phyloP scores from a whole-genome alignment of 2,888 invertebrate genomes.

The Latheticus oryzae region DNA sequence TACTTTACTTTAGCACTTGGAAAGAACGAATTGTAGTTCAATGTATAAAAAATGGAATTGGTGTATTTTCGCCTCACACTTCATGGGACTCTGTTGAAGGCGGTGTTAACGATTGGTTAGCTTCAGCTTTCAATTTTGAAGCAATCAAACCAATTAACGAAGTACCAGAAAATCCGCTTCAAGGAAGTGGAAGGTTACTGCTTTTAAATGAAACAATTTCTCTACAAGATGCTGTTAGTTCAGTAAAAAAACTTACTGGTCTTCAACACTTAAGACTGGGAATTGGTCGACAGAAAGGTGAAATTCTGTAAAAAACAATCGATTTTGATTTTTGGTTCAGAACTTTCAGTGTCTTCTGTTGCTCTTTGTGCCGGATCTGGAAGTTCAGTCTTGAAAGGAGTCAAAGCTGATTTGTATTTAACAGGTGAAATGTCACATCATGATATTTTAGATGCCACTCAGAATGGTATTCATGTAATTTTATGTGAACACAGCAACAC shows the following conservation, averaged over 20 bases:
- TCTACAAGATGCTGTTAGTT: constrained; percentile 72
- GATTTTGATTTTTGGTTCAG: too few relatives aligned
- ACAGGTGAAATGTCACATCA: constrained; percentile 97
- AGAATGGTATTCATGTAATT: constrained; percentile 82
- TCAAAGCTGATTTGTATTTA: constrained; percentile 82
- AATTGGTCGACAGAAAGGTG: constrained; percentile 65
- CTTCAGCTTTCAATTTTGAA: constrained; percentile 71
- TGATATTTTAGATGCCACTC: constrained; percentile 87
- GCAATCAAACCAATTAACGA: constrained; percentile 51
- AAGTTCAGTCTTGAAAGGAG: constrained; percentile 77
- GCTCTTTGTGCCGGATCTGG: constrained; percentile 95
- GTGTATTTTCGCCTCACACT: constrained; percentile 94
- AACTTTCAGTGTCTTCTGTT: constrained; percentile 70
- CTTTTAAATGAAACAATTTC: constrained; percentile 67
- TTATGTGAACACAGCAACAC: constrained; percentile 94
- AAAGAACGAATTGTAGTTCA: constrained; percentile 84
- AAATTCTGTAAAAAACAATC: too few relatives aligned
- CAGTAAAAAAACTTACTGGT: constrained; percentile 77
- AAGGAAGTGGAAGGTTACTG: constrained; percentile 71
- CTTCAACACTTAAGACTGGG: constrained; percentile 81
- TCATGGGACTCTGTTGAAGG: constrained; percentile 85
- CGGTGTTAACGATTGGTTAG: constrained; percentile 96
- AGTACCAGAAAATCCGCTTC: constrained; percentile 62
- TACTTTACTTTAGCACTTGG: constrained; percentile 69
- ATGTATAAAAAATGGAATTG: constrained; percentile 86